phyloP scores from a whole-genome alignment of 2,113 vertebrate genomes.

The Talpa occidentalis region DNA sequence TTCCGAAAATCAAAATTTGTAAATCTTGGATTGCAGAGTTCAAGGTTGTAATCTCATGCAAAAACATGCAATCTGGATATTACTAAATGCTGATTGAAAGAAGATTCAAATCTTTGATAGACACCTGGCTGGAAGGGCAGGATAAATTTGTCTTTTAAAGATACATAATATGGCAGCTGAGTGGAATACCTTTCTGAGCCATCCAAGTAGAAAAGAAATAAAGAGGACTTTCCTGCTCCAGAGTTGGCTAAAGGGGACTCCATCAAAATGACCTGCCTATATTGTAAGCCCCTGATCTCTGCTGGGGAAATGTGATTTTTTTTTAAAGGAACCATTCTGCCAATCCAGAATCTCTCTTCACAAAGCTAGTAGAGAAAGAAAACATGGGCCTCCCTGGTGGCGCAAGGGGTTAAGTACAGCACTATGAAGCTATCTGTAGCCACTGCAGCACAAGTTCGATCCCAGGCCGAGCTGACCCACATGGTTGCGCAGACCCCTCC shows the following conservation, averaged over 20 bases:
- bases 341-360: neutral
- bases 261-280: neutral
- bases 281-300: neutral
- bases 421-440: too few species aligned
- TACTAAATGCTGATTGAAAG: constrained; percentile 28
- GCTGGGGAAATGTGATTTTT: neutral
- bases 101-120: neutral
- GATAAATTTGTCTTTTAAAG: constrained; percentile 5
- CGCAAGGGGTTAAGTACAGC: too few species aligned
- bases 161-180: neutral
- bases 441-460: too few species aligned
- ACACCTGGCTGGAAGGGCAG: neutral
- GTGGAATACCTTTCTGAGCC: neutral
- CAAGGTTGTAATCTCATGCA: neutral
- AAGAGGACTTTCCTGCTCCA: neutral
- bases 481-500: too few species aligned
- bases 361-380: neutral
- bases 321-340: neutral
- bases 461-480: too few species aligned
- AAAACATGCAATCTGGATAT: neutral
- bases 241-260: neutral
- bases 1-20: constrained; percentile 49
- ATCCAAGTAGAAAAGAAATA: neutral
- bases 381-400: too few species aligned
- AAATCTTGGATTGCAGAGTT: constrained; percentile 1